phyloP scores from a whole-genome alignment of 2,888 invertebrate genomes.

The Laothoe populi region DNA sequence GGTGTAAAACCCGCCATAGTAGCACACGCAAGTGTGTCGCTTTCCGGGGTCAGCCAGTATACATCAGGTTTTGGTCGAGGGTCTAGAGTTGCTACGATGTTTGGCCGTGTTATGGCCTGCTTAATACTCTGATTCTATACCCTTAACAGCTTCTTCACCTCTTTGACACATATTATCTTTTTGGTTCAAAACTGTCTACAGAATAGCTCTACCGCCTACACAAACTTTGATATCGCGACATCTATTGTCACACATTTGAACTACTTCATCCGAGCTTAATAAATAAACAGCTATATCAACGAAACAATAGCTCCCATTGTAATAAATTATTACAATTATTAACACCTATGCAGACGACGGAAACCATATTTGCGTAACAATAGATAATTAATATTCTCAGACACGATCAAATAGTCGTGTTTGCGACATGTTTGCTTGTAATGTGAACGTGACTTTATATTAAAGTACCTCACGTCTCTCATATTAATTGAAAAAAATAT shows the following conservation, averaged over 20 bases:
- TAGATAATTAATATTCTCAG: constrained; percentile 14
- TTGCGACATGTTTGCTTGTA: constrained; percentile 27
- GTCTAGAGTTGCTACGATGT: too few species aligned
- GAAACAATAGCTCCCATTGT: background rate
- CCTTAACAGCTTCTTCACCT: too few species aligned
- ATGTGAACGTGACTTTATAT: constrained; percentile 5
- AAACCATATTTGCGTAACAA: constrained; percentile 29
- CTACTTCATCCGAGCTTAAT: background rate
- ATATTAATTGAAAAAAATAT: background rate
- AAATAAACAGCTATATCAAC: background rate
- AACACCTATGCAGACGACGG: constrained; percentile 28
- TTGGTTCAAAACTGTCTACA: too few species aligned
- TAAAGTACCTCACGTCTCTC: constrained; percentile 16
- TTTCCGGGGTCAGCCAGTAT: too few species aligned
- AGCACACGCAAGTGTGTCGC: too few species aligned
- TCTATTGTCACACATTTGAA: background rate
- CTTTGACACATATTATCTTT: too few species aligned
- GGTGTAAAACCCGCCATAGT: too few species aligned
- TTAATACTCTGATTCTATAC: too few species aligned
- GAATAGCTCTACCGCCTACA: too few species aligned
- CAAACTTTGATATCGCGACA: background rate
- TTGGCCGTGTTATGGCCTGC: too few species aligned
- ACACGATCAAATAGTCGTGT: background rate
- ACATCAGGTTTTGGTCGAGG: too few species aligned
- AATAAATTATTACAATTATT: background rate